Conservation (phyloP, 1,140 invertebrate genomes). For the Drosophila willistoni region DNA sequence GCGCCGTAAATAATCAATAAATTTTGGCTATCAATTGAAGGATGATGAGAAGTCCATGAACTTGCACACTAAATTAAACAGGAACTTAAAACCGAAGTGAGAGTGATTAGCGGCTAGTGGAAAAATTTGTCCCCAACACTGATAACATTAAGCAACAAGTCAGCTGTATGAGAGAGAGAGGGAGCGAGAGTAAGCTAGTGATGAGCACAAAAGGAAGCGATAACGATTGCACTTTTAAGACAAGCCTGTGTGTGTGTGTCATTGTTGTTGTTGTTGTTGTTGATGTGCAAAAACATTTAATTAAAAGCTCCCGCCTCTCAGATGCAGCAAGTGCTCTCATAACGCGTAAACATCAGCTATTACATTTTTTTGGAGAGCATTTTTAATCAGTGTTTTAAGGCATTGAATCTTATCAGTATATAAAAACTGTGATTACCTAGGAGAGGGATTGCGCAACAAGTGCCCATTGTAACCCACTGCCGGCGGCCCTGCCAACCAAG, state of each 20-base stretch:
- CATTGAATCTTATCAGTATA: slow-evolving; percentile 35
- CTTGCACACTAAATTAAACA: not conserved
- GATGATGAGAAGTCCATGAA: not conserved
- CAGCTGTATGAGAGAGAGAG: slow-evolving; percentile 2
- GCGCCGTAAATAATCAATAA: not conserved
- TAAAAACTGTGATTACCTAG: slow-evolving; percentile 1
- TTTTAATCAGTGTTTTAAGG: slow-evolving; percentile 20
- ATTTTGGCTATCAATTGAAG: not conserved
- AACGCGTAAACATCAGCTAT: not conserved
- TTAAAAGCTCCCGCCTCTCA: slow-evolving; percentile 21
- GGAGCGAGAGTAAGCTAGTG: not conserved
- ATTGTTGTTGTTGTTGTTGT: slow-evolving; percentile 4
- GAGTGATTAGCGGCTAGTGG: slow-evolving; percentile 15
- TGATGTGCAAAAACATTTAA: slow-evolving; percentile 30
- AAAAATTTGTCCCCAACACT: slow-evolving; percentile 45
- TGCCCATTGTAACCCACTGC: not conserved
- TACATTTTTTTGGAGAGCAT: slow-evolving; percentile 20
- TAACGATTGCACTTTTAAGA: slow-evolving; percentile 58
- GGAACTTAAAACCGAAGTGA: slow-evolving; percentile 33
- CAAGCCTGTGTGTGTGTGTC: slow-evolving; percentile 15
- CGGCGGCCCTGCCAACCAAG: not conserved
- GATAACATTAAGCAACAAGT: slow-evolving; percentile 34
- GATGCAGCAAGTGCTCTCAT: not conserved
- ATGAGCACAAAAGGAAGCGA: slow-evolving; percentile 45
- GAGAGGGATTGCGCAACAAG: slow-evolving; percentile 11